Evolutionary conservation across 2,113 vertebrate species (phyloP), one percentile per base, ranked within the genome.

Genomic region (Aegypius monachus): DNA sequence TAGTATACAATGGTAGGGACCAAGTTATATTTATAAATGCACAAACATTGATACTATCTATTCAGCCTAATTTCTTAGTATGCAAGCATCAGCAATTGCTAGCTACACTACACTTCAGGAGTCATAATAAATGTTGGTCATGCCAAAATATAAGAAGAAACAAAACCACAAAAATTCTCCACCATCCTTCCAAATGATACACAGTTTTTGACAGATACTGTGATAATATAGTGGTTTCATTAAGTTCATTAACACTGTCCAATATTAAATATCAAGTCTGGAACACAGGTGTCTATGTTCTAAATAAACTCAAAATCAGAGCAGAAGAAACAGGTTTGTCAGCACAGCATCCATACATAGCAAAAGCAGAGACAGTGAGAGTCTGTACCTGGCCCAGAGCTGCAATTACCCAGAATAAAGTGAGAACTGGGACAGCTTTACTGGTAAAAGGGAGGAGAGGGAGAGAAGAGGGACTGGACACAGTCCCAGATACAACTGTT

Each of bases 81-180:
- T 40, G 86, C 85, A 97, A 90, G 86, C 61, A 91, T 93, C 85
- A 91, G 73, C 48, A 83, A 43, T 36, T 89, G 68, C 63, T 95
- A 90, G 52, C 43, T 95, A 95, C 52, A 79, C 34, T 80, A 88
- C 31, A 62, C 74, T 96, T 95, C 61, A 96, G 67, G 70, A 96
- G 80, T 75, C 67, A 80, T 95, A 89, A 94, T 75, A 91, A 94
- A 95, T 67, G 73, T 48, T 92, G 70, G 21, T 50, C 93, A 96
- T 93, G 96, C 93, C 91, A 90, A 96, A 96, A 67, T 86, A 74
- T 90, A 93, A 78, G 82, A 70, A 72, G 50, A 96, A 96, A 81
- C 15, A 88, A 83, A 77, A 61, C 11, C 53, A 94, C 73, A 65
- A 22, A 93, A 66, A 75, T 53, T 87, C 36, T 93, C 56, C 26